phyloP scores from a whole-genome alignment of 1,140 invertebrate species.

The Riptortus pedestris region DNA sequence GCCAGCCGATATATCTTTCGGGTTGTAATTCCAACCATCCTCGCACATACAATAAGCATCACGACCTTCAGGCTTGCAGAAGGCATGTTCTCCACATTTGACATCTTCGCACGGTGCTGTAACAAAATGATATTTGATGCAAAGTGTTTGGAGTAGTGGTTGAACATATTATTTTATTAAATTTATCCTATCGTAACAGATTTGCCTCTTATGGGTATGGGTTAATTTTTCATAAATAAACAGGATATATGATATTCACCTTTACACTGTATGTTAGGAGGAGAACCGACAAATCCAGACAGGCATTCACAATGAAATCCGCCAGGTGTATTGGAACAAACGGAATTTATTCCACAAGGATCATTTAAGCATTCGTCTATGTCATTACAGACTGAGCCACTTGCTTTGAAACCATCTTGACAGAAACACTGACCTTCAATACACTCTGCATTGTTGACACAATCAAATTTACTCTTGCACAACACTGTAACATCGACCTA shows the following conservation, averaged over 20 bases:
- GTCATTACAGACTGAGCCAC: conserved; percentile 55
- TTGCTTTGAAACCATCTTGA: conserved; percentile 71
- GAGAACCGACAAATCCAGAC: conserved; percentile 70
- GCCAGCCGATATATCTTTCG: conserved; percentile 73
- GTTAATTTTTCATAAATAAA: too few relatives aligned
- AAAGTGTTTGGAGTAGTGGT: too few relatives aligned
- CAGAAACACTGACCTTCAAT: conserved; percentile 83
- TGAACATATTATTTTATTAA: too few relatives aligned
- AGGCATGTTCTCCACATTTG: conserved; percentile 76
- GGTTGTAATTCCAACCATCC: conserved; percentile 86
- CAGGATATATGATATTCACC: too few relatives aligned
- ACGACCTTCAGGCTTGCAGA: conserved; percentile 74
- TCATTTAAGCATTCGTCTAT: conserved; percentile 60
- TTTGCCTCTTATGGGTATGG: too few relatives aligned
- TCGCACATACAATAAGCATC: conserved; percentile 89
- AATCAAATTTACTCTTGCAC: conserved; percentile 82
- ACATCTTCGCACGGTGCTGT: conserved; percentile 82
- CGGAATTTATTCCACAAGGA: conserved; percentile 63
- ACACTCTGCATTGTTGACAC: conserved; percentile 84
- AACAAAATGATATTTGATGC: conserved; percentile 17
- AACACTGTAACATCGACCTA: conserved; percentile 71
- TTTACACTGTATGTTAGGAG: conserved; percentile 68
- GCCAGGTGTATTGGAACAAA: conserved; percentile 74
- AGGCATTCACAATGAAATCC: conserved; percentile 80
- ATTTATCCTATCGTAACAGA: too few relatives aligned